These are phyloP conservation scores for Orchestia grillus DNA, from an alignment of 1,140 invertebrate species.

Conservation along the genomic window DNA sequence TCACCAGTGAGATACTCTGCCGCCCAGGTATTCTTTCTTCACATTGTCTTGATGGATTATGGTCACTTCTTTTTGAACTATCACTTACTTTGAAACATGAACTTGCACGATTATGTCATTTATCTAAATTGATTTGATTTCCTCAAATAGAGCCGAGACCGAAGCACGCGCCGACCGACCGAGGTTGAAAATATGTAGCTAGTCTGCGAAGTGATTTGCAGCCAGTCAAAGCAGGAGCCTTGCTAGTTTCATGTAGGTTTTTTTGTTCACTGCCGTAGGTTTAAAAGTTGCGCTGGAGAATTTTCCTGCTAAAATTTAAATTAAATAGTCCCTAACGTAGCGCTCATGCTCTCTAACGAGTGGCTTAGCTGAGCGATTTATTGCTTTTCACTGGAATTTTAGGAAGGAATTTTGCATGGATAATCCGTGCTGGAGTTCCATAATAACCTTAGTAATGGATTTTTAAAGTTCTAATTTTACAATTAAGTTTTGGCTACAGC, in stretches of 20 bases:
- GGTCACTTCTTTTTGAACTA: not conserved
- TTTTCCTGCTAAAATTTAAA: not conserved
- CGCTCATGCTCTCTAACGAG: not conserved
- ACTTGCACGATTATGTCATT: not conserved
- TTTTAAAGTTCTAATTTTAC: not conserved
- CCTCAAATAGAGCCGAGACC: not conserved
- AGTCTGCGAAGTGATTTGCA: not conserved
- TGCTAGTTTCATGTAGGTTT: not conserved
- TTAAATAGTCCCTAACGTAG: not conserved
- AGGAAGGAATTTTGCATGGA: not conserved
- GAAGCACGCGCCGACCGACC: not conserved
- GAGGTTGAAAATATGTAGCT: not conserved
- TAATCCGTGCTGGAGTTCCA: not conserved
- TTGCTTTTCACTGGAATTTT: not conserved
- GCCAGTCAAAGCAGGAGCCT: not conserved
- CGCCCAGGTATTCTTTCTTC: not conserved
- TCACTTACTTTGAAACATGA: not conserved
- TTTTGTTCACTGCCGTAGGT: conserved; percentile 7
- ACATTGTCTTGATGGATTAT: not conserved
- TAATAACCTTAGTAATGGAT: not conserved
- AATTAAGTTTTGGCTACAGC: not conserved
- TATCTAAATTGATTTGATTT: not conserved
- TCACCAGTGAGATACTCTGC: not conserved
- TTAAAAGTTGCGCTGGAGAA: not conserved
- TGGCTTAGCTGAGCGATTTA: not conserved